Evolutionary conservation across 2,113 vertebrate genomes (phyloP).

Genomic region (Pelvicachromis taeniatus): DNA sequence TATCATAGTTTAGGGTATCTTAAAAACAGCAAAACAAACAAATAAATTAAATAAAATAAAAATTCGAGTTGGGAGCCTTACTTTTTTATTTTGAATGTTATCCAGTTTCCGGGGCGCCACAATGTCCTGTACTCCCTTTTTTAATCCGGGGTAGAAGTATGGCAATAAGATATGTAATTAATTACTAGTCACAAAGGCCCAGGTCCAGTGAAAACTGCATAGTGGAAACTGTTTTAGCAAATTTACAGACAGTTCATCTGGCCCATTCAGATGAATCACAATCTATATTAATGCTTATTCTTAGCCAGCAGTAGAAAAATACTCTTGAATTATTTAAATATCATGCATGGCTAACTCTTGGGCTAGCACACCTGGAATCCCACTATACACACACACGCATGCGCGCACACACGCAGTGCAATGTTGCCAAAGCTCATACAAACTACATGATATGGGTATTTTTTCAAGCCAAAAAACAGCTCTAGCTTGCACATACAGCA

Average conservation of each 20-base stretch:
- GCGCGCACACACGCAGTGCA: too few relatives aligned
- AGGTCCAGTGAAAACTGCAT: background rate
- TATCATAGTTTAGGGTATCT: background rate
- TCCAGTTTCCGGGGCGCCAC: background rate
- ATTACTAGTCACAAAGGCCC: background rate
- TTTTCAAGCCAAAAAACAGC: too few relatives aligned
- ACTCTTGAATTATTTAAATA: background rate
- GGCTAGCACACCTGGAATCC: too few relatives aligned
- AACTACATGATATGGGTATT: too few relatives aligned
- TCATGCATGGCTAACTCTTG: too few relatives aligned
- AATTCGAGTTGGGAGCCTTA: background rate
- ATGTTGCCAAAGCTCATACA: too few relatives aligned
- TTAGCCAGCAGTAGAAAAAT: background rate
- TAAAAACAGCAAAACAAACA: background rate
- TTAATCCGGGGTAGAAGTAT: background rate
- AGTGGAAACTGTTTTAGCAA: background rate
- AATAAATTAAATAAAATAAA: background rate
- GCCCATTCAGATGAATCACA: background rate
- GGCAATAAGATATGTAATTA: background rate
- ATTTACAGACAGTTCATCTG: background rate
- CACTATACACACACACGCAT: too few relatives aligned
- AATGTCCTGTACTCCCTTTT: background rate
- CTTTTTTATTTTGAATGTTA: accelerated
- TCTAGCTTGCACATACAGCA: too few relatives aligned
- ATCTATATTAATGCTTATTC: background rate